Conservation (phyloP, 1,140 invertebrate genomes). For the Pomacea maculata region DNA sequence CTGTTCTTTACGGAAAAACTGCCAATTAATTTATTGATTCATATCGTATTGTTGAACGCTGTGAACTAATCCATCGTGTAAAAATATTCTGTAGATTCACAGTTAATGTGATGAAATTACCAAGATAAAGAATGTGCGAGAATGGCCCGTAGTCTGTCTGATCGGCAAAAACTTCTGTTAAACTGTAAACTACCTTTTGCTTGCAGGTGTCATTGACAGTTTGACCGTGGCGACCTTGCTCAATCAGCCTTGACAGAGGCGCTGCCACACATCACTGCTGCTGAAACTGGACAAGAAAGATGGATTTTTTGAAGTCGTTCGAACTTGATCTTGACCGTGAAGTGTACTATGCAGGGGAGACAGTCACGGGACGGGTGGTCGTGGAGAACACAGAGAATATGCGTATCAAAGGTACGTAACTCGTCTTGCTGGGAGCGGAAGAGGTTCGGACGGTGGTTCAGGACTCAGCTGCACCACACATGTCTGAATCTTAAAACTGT, state of each 20-base stretch:
- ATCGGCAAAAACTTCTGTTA: not conserved
- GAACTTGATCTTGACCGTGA: slow-evolving; percentile 81
- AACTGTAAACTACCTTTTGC: not conserved
- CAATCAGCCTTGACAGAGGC: not conserved
- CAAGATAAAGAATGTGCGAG: too few relatives aligned
- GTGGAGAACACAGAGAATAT: slow-evolving; percentile 81
- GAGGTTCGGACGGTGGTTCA: too few relatives aligned
- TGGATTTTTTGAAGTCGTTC: slow-evolving; percentile 84
- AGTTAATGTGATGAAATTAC: too few relatives aligned
- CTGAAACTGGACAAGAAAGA: slow-evolving; percentile 45
- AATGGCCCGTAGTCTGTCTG: not conserved
- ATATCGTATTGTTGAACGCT: too few relatives aligned
- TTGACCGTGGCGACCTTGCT: not conserved
- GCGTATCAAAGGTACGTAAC: slow-evolving; percentile 76
- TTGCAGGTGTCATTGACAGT: not conserved
- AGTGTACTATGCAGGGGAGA: slow-evolving; percentile 81
- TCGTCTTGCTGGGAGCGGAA: too few relatives aligned
- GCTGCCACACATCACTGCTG: not conserved
- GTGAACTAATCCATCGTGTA: too few relatives aligned
- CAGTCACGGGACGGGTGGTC: slow-evolving; percentile 75
- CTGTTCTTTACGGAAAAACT: too few relatives aligned
- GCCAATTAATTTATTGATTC: too few relatives aligned
- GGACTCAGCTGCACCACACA: too few relatives aligned
- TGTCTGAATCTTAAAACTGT: too few relatives aligned
- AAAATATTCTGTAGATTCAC: too few relatives aligned